Base-by-base conservation (phyloP, 2,797 vertebrate genomes). In the Cyprinodon diabolis region DNA sequence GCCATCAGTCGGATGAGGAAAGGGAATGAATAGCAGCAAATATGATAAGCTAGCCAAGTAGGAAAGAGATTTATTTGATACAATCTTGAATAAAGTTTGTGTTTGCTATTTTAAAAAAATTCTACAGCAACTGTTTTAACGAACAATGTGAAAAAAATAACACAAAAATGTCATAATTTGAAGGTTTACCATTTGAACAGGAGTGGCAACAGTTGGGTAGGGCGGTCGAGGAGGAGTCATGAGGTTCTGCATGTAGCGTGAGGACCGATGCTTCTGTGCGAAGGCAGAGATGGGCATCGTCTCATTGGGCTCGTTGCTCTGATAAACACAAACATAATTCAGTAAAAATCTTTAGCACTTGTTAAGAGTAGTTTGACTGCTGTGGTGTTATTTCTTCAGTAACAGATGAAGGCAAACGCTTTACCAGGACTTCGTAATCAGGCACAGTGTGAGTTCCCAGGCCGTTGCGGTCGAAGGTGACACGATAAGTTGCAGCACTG, bases 271-370 rank as follows among this genome's bases (percentile, higher is more conserved):
- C 88, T 99, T 99, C 91, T 99, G 98, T 74, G 97, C 98, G 74
- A 99, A 99, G 84, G 98, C 97, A 82, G 98, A 95, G 76, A 99
- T 99, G 60, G 97, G 98, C 98, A 99, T 99, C 2, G 98, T 99
- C 90, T 99, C 98, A 47, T 97, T 97, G 86, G 98, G 97, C 83
- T 99, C 97, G 0, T 98, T 99, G 84, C 98, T 99, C 98, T 99
- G 93, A 45, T 81, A 82, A 71, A 80, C 17, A 82, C 30, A 60
- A 75, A 23, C 4, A 77, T 23, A 21, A 13, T 66, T 1, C 1
- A 23, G 0, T 54, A 40, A 51, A 10, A n/a, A 40, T 70, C 9
- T 67, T 6, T 19, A 25, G n/a, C 40, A 23, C 3, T 40, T 21
- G 25, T 14, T 23, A 15, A 30, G 57, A 75, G 37, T 35, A 25